Evolutionary conservation across 2,797 vertebrate genomes (phyloP).

Genomic region (Cynodonichthys magdalenae): DNA sequence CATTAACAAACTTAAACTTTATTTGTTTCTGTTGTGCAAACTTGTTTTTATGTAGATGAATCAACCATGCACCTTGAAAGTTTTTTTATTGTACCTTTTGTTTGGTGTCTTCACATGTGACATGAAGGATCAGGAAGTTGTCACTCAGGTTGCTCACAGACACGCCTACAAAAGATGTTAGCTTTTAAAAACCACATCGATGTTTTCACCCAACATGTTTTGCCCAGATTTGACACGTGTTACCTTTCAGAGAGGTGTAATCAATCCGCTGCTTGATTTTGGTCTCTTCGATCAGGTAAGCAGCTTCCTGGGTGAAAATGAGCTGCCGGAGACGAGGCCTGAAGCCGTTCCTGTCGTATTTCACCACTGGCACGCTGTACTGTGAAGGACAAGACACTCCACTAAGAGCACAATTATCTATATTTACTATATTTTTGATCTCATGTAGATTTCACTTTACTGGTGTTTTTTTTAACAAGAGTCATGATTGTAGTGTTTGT

Average conservation of each 20-base stretch:
- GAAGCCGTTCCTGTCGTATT: constrained; percentile 94
- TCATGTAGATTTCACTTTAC: no score
- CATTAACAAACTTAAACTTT: no score
- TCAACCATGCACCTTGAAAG: no score
- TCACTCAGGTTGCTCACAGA: constrained; percentile 92
- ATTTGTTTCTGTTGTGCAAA: no score
- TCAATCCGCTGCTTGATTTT: constrained; percentile 94
- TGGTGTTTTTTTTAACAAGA: no score
- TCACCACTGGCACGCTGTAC: constrained; percentile 89
- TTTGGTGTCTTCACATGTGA: constrained; percentile 85
- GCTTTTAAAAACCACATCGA: neutral
- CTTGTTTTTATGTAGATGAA: no score
- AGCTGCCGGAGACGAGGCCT: constrained; percentile 88
- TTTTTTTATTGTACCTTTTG: constrained; percentile 83
- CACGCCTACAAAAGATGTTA: constrained; percentile 77
- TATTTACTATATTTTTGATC: no score
- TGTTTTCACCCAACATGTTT: neutral
- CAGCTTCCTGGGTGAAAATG: constrained; percentile 86
- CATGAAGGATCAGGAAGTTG: constrained; percentile 90
- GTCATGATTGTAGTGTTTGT: no score
- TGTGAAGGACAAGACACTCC: constrained; percentile 62
- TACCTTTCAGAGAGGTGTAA: constrained; percentile 87
- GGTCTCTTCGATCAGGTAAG: constrained; percentile 87
- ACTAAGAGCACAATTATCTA: neutral
- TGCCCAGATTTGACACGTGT: neutral